phyloP scores from a whole-genome alignment of 2,113 vertebrate species.

The Paramormyrops kingsleyae region DNA sequence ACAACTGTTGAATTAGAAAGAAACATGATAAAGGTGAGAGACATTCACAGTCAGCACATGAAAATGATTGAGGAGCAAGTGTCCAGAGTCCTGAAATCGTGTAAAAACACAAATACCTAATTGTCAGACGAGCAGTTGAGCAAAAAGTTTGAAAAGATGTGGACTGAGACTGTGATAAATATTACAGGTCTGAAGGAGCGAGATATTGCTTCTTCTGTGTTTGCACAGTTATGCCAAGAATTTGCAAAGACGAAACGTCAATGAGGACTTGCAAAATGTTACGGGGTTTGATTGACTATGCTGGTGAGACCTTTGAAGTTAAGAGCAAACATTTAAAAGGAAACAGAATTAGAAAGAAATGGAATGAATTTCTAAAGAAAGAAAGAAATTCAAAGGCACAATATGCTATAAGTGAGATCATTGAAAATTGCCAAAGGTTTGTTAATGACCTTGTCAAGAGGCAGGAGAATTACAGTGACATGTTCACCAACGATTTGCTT shows the following conservation, averaged over 20 bases:
- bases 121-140: neutral
- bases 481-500: constrained; percentile 29
- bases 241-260: neutral
- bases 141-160: constrained; percentile 29
- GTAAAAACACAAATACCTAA: neutral
- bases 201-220: constrained; percentile 25
- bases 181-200: neutral
- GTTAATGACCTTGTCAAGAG: constrained; percentile 22
- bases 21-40: constrained; percentile 17
- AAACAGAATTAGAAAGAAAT: neutral
- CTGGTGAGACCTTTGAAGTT: neutral
- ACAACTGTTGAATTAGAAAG: constrained; percentile 12
- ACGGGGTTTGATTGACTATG: neutral
- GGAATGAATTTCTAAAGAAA: neutral
- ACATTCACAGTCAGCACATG: constrained; percentile 15
- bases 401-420: neutral
- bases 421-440: neutral
- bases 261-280: constrained; percentile 7
- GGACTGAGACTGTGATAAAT: constrained; percentile 22
- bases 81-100: neutral
- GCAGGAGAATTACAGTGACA: constrained; percentile 41
- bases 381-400: neutral
- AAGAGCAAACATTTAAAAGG: neutral
- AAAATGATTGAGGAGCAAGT: constrained; percentile 28
- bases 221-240: neutral